Base-by-base conservation (phyloP, 2,113 vertebrate species). In the Nesogale talazaci region DNA sequence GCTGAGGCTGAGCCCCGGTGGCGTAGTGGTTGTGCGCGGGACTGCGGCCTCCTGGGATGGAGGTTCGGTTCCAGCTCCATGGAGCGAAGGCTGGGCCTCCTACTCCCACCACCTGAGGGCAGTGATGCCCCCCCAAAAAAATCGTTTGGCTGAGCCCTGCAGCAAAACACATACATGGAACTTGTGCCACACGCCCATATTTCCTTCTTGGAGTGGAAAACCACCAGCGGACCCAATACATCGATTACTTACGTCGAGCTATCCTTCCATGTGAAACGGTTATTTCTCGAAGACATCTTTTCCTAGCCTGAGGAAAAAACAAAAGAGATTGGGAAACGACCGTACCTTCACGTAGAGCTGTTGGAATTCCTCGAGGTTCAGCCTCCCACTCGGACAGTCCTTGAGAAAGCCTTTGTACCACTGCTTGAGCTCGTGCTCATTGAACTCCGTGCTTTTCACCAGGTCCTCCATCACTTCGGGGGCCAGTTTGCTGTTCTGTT, bases 391-490 rank as follows among this genome's bases (percentile, higher is more conserved):
- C 0, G 98, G 98, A 91, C 98, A 98, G 96, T 98, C 98, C 97
- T 98, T 98, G 97, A 98, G 98, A 95, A 98, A 98, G 6, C 98
- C 98, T 94, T 99, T 99, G 98, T 99, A 99, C 99, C 99, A 99
- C 97, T 99, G 99, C 98, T 99, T 99, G 94, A 99, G 98, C 96
- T 99, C 99, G 0, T 99, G 99, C 93, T 99, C 99, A 1, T 99
- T 99, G 97, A 99, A 99, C 97, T 99, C 99, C 23, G 99, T 99
- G 98, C 98, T 99, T 98, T 99, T 99, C 98, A 99, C 99, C 98
- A 99, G 98, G 97, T 99, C 99, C 97, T 99, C 99, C 99, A 99
- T 99, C 97, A 99, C 99, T 98, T 99, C 99, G 15, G 99, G 99
- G 97, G 99, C 99, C 98, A 99, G 99, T 97, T 99, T 99, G 98